Evolutionary conservation across 1,140 invertebrate species (phyloP), one percentile per base, ranked within the genome.

Genomic region (Formica exsecta): DNA sequence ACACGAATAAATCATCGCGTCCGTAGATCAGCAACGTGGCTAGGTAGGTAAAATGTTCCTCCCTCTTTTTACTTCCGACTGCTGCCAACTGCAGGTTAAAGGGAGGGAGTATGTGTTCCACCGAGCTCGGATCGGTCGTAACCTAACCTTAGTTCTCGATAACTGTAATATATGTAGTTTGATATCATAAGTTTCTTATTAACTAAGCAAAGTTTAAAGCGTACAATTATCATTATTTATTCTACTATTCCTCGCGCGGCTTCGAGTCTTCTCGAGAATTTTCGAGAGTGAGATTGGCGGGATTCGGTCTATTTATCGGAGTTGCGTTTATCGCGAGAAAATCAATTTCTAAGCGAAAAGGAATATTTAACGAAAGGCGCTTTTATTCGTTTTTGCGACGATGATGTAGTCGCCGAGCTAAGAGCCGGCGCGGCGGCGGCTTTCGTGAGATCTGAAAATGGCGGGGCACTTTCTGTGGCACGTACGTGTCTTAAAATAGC

Each of bases 401-500:
- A 76, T 64, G 48, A 61, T 29, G 59, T 25, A 19, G 44, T 32
- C 19, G 9, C 32, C 13, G 70, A 73, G 68, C 16, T 48, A 41
- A 16, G 44, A 71, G 38, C 19, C 57, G 48, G 8, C 19, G 74
- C 25, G 25, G 25, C 25, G 1, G 25, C 25, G 25, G n/a, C 51
- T 36, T 16, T 41, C 64, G 36, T 38, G 65, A 48, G 25, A 19
- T 81, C 36, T 44, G 54, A 81, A 73, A 81, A 36, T 73, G 66
- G 54, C 25, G 66, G 22, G 36, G 66, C 19, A 19, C 38, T 81
- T 81, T 81, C 79, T 19, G 51, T 54, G 66, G 66, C 79, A 81
- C 79, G 66, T 81, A 81, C 79, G 68, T 73, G 79, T 83, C 68
- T 83, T 73, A 83, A 83, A 83, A 83, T 74, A 85, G 74, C 74